Base-by-base conservation (phyloP, 2,888 invertebrate genomes). In the Drosophila nr. perissopoda region DNA sequence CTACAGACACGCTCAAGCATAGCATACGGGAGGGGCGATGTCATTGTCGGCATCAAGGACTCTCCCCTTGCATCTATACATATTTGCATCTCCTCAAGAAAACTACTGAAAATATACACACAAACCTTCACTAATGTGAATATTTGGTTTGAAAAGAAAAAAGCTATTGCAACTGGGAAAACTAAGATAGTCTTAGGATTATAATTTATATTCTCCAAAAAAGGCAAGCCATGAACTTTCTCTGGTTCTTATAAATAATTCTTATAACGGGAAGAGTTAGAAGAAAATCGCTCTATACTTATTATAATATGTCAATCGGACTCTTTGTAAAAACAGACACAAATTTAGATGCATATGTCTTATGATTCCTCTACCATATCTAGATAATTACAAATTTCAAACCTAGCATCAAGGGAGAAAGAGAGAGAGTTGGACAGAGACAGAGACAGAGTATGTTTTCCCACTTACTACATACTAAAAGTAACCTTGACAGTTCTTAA, bases 1-100 rank as follows among this genome's bases (percentile, higher is more conserved):
- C 46, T 46, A n/a, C 40, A 58, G 77, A 66, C 77, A 77, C 80
- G 76, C 76, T 76, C 66, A 51, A 2, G 21, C 21, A 21, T 0
- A 25, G 16, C 21, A 7, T 2, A 2, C 1, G 7, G 42, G 13
- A 4, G 46, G 46, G 46, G 25, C 46, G 25, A 46, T 25, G 46
- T 25, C 46, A 46, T 58, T 54, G 61, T 46, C 10, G 42, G 46
- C 27, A 13, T 64, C 79, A 74, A 79, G 79, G 74, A 69, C 57
- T 33, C 46, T 38, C 25, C 46, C 46, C 46, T 25, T 46, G 49
- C 31, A 33, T 63, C 38, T 10, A 27, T 18, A n/a, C 25, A 63
- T 16, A 40, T 27, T 38, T 33, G 38, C 7, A 13, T 38, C 38
- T 3, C 38, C 63, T 25, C 38, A 29, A 51, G 10, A 29, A 25